Evolutionary conservation across 2,888 invertebrate genomes (phyloP), one percentile per base, ranked within the genome.

Genomic region (Zootermopsis nevadensis): DNA sequence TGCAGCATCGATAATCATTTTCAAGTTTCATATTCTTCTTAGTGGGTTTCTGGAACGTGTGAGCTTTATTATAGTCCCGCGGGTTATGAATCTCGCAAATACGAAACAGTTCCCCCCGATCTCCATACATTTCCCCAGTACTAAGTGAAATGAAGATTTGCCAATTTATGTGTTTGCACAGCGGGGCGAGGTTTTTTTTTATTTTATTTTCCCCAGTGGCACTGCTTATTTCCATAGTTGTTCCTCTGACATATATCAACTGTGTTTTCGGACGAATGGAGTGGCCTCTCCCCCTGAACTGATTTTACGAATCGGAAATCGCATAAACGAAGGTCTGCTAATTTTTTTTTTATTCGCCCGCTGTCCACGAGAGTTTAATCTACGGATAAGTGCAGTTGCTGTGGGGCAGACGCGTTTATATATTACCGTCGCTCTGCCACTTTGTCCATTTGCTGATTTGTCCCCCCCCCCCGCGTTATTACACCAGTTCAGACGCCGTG

Each of bases 191-290:
- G n/a, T 27, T 48, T 48, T 48, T n/a, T n/a, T n/a, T n/a, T n/a
- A n/a, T n/a, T n/a, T n/a, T n/a, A n/a, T n/a, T n/a, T n/a, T n/a
- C n/a, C 8, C 8, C 10, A 7, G 15, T 48, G 48, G 15, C 6
- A 60, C n/a, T 76, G 27, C 76, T 48, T 42, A 76, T 35, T 76
- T 24, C n/a, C 35, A 27, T 38, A 35, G 79, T 35, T 79, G 27
- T 60, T 79, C 48, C n/a, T 33, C 79, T 79, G 79, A 79, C 66
- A 79, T 79, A 79, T 79, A 79, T 79, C 79, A 79, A 79, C 79
- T 79, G 31, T 79, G 79, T 79, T 79, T 79, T 79, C 38, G 60
- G 79, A 66, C 31, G 79, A 60, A 60, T 53, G 66, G 35, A 60
- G 38, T 38, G 15, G 31, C 55, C 55, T 77, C 77, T 22, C 55